Evolutionary conservation across 2,888 invertebrate genomes (phyloP), one percentile per base, ranked within the genome.

Genomic region (Xestoiulus laeticollis): DNA sequence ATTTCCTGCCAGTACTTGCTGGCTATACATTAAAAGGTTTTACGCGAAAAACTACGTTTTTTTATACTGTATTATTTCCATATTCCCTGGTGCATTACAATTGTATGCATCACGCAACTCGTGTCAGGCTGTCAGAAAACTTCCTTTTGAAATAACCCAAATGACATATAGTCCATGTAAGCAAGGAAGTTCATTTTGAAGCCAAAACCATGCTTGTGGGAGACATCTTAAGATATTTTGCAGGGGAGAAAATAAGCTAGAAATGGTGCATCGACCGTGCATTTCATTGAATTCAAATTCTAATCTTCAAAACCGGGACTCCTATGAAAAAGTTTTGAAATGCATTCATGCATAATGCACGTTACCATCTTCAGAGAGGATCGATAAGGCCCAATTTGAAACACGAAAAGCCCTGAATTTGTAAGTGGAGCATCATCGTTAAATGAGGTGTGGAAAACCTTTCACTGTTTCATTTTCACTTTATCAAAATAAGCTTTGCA

Each of bases 401-500:
- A 8, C 26, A 68, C 19, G 38, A 26, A 68, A 68, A 68, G 68
- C 68, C 26, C 68, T 12, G 26, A 22, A 22, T 68, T 26, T 68
- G 12, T 59, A 59, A n/a, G 59, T 59, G n/a, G 59, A 59, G 19
- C 59, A n/a, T 59, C 59, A 59, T 59, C 59, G n/a, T 59, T 59
- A 59, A 59, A 59, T 59, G n/a, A 59, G 59, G n/a, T 59, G 59
- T 19, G n/a, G n/a, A 59, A 59, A 59, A 59, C 59, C n/a, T 59
- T 59, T 59, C 59, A 59, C 59, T 59, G n/a, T 59, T 59, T 48
- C 48, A 48, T 10, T 48, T 59, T n/a, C 59, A 59, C 59, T 59
- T 48, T 59, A 59, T 59, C 59, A n/a, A 59, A 59, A 59, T 59
- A 59, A 19, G 59, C 59, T 59, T 59, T 59, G 59, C 59, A 59